These are phyloP conservation scores for Sinodicranocentrus sp. DNA, from an alignment of 2,888 invertebrate genomes.

Conservation along the genomic window DNA sequence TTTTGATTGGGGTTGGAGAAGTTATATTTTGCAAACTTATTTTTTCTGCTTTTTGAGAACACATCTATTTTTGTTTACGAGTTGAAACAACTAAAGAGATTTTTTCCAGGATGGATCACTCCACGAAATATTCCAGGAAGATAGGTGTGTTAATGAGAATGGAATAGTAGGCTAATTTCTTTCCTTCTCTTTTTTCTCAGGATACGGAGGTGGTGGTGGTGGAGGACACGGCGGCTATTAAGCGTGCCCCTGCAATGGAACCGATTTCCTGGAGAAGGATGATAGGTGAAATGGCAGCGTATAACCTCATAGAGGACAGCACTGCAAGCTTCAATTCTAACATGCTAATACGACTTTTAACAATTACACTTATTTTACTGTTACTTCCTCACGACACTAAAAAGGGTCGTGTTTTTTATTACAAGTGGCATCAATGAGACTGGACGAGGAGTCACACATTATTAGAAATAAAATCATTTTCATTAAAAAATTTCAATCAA, in stretches of 20 bases:
- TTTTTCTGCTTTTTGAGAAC: too few species aligned
- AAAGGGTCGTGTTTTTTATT: background rate
- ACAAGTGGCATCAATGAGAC: background rate
- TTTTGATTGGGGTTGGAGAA: too few species aligned
- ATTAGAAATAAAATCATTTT: background rate
- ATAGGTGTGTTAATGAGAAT: too few species aligned
- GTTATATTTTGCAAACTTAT: too few species aligned
- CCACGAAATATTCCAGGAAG: too few species aligned
- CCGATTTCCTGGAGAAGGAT: background rate
- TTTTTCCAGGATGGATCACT: too few species aligned
- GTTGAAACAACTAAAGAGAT: too few species aligned
- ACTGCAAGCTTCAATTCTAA: conserved; percentile 1
- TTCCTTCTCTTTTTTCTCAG: conserved; percentile 22
- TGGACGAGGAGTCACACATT: conserved; percentile 5
- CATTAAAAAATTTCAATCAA: too few species aligned
- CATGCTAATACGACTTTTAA: conserved; percentile 14
- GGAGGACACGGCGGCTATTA: conserved; percentile 65
- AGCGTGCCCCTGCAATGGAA: background rate
- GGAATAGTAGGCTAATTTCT: conserved; percentile 14
- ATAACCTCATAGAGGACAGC: background rate
- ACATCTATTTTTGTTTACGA: too few species aligned
- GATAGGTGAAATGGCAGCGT: background rate
- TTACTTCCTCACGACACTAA: conserved; percentile 13
- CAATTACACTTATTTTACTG: background rate
- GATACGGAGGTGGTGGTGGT: conserved; percentile 63